Evolutionary conservation across 2,888 invertebrate species (phyloP).

Genomic region (Ormyrus labotus): DNA sequence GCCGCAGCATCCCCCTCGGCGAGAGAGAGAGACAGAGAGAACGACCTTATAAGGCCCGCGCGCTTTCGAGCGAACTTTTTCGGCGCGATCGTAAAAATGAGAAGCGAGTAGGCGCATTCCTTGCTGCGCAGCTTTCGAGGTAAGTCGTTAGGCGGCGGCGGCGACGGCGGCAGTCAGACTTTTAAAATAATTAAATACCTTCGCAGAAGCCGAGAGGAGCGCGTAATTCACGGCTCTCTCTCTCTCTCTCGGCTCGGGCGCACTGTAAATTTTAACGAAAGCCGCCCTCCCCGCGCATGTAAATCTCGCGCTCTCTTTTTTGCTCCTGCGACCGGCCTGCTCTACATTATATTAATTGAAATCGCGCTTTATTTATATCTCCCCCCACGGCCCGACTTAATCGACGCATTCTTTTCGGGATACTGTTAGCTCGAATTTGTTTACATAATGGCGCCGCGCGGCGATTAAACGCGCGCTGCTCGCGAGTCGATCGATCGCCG

Average conservation of each 20-base stretch:
- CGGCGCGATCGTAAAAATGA: conserved; percentile 39
- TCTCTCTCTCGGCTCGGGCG: background rate
- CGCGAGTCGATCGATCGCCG: too few relatives aligned
- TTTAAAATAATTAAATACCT: conserved; percentile 50
- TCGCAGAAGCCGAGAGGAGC: conserved; percentile 20
- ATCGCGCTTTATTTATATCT: background rate
- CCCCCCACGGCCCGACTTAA: too few relatives aligned
- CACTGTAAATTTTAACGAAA: conserved; percentile 36
- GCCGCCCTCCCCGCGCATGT: background rate
- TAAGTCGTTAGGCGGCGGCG: conserved; percentile 32
- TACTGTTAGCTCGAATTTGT: too few relatives aligned
- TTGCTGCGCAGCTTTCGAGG: conserved; percentile 23
- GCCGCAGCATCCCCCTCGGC: background rate
- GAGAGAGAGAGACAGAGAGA: background rate
- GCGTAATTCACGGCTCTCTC: conserved; percentile 2
- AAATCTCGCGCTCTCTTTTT: conserved; percentile 4
- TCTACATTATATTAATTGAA: conserved; percentile 25
- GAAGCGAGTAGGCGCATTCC: conserved; percentile 28
- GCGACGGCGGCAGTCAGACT: background rate
- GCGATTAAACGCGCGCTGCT: too few relatives aligned
- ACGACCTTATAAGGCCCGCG: background rate
- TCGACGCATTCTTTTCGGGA: too few relatives aligned
- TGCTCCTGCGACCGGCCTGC: background rate
- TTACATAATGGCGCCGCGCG: too few relatives aligned
- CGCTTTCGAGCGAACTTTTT: conserved; percentile 3